Conservation (phyloP, 2,113 vertebrate genomes). For the Paralichthys olivaceus region DNA sequence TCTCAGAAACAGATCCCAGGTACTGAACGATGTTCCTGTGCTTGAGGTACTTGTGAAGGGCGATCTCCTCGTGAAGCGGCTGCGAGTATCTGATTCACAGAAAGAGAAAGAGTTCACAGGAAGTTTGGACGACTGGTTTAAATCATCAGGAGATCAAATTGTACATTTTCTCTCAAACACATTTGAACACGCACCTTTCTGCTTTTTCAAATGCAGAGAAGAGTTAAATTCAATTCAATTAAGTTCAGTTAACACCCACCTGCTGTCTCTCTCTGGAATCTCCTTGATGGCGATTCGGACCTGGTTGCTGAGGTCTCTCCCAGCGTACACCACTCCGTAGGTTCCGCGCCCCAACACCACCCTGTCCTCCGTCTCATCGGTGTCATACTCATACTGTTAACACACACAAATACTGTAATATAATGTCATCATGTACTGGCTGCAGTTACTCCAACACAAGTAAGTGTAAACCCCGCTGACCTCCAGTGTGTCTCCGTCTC, state of each 20-base stretch:
- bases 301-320: conserved; percentile 88
- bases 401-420: background rate
- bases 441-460: background rate
- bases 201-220: too few species aligned
- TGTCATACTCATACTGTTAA: conserved; percentile 90
- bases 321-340: conserved; percentile 91
- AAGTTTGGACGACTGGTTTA: too few species aligned
- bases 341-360: conserved; percentile 92
- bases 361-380: conserved; percentile 84
- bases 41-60: conserved; percentile 97
- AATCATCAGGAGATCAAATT: too few species aligned
- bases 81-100: conserved; percentile 90
- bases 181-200: too few species aligned
- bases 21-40: conserved; percentile 99
- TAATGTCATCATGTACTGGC: background rate
- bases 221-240: too few species aligned
- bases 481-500: conserved; percentile 90
- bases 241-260: conserved; percentile 66
- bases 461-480: conserved; percentile 67
- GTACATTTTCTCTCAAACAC: too few species aligned
- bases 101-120: background rate
- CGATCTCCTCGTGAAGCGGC: conserved; percentile 98
- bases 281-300: conserved; percentile 96
- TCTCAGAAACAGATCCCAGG: conserved; percentile 95
- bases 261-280: conserved; percentile 92